Conservation (phyloP, 2,888 invertebrate species). For the Dolichopus griseipennis region DNA sequence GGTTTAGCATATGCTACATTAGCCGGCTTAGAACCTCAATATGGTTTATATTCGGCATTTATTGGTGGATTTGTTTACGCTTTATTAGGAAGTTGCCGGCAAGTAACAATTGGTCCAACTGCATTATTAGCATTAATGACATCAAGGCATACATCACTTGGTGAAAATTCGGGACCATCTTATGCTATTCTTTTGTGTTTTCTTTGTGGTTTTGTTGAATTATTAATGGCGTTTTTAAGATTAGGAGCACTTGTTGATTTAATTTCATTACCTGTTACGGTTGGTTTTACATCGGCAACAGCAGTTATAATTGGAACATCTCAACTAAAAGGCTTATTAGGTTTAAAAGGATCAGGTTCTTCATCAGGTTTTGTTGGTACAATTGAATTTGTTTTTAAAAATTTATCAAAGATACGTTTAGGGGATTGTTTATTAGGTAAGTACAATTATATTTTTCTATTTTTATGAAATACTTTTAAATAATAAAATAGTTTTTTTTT, state of each 20-base stretch:
- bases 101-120: conserved; percentile 83
- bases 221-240: conserved; percentile 72
- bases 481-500: too few relatives aligned
- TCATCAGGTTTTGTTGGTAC: conserved; percentile 65
- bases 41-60: conserved; percentile 91
- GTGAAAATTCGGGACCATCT: conserved; percentile 49
- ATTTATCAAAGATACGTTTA: conserved; percentile 57
- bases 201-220: conserved; percentile 69
- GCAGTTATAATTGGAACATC: conserved; percentile 83
- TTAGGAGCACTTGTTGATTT: conserved; percentile 83
- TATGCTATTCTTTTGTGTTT: conserved; percentile 79
- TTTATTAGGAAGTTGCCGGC: conserved; percentile 79
- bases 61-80: conserved; percentile 85
- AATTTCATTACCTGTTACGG: conserved; percentile 81
- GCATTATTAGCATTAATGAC: conserved; percentile 89
- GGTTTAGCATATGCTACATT: conserved; percentile 85
- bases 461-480: too few relatives aligned
- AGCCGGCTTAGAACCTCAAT: conserved; percentile 84
- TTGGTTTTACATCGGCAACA: conserved; percentile 84
- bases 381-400: conserved; percentile 56
- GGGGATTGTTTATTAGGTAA: conserved; percentile 57
- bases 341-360: conserved; percentile 58
- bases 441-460: neutral
- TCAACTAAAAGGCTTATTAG: conserved; percentile 57
- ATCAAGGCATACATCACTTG: conserved; percentile 48